Evolutionary conservation across 35 echinoderm and acorn worm species (phyloP), one percentile per base, ranked within the genome.

Genomic region (Apostichopus californicus): DNA sequence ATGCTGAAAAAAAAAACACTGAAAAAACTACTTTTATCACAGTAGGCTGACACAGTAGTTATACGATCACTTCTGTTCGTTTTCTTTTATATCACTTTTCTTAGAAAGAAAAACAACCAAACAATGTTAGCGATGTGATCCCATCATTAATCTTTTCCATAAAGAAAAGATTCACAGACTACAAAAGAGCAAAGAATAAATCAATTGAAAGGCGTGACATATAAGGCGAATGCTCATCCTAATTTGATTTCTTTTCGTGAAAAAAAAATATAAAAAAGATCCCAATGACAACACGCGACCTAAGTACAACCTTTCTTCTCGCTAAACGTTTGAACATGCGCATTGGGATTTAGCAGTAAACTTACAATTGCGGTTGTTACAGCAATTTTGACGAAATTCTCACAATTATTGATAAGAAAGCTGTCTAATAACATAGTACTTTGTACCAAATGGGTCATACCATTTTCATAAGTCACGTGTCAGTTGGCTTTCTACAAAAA

Each of bases 371-470:
- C 21, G 14, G 15, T 7, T 75, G 17, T 75, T 75, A 18, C 17
- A 14, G 15, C 17, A 24, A n/a, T 18, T 24, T 75, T 75, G 20
- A 75, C 71, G 6, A 18, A 1, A 20, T 75, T 75, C 17, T n/a
- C 71, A 75, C 71, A n/a, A 75, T 75, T 75, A 75, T 7, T 7
- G 15, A 6, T 75, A 75, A 75, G 34, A 46, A 75, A 75, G 71
- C 71, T 75, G 71, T 75, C 17, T 0, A 7, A 75, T 6, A 18
- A 75, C 71, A 75, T 18, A 75, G 71, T 18, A 18, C 71, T 9
- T 75, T 75, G 17, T 75, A 75, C 71, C 71, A 75, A 75, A 7
- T 75, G 17, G 71, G 71, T 75, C 71, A 75, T 75, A 75, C 71
- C 71, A 22, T 18, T 75, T 46, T 75, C 18, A 24, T 75, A 20